Percentiles rank a stretch among this genome's conserved stretches.
Conservation (phyloP, 2,113 vertebrate species). For the Vombatus ursinus region DNA sequence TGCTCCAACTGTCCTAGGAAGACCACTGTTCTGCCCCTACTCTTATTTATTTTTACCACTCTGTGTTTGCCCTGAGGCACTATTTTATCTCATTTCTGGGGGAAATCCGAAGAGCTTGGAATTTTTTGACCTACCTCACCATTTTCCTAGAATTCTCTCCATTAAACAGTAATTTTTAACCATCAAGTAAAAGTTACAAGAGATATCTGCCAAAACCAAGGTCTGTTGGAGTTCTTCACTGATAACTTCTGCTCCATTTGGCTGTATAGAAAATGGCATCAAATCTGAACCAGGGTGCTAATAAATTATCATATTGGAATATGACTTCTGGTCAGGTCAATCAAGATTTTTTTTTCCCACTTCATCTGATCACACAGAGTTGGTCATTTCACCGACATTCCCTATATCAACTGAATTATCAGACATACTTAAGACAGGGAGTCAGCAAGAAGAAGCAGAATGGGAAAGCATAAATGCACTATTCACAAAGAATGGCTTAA, state of each 20-base stretch:
- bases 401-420: constrained; percentile 32
- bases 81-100: too few relatives aligned
- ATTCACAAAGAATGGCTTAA: constrained; percentile 87
- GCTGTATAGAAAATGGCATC: constrained; percentile 5
- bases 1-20: too few relatives aligned
- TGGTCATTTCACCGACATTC: constrained; percentile 25
- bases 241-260: constrained; percentile 29
- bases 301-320: constrained; percentile 10
- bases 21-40: too few relatives aligned
- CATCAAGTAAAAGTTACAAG: too few relatives aligned
- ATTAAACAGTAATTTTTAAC: too few relatives aligned
- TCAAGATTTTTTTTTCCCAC: constrained; percentile 53
- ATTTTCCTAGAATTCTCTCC: too few relatives aligned
- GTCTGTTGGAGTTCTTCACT: constrained; percentile 16
- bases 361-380: constrained; percentile 40
- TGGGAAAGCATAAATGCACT: constrained; percentile 89
- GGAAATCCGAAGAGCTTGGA: too few relatives aligned
- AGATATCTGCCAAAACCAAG: not conserved
- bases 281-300: not conserved
- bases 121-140: too few relatives aligned
- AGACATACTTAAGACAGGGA: constrained; percentile 57
- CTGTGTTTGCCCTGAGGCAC: too few relatives aligned
- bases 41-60: too few relatives aligned
- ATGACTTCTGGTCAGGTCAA: constrained; percentile 8
- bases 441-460: constrained; percentile 85